Percentiles rank a stretch among this genome's conserved stretches.
These are phyloP conservation scores for Lophotis ruficrista DNA, from an alignment of 2,113 vertebrate species.

Conservation along the genomic window DNA sequence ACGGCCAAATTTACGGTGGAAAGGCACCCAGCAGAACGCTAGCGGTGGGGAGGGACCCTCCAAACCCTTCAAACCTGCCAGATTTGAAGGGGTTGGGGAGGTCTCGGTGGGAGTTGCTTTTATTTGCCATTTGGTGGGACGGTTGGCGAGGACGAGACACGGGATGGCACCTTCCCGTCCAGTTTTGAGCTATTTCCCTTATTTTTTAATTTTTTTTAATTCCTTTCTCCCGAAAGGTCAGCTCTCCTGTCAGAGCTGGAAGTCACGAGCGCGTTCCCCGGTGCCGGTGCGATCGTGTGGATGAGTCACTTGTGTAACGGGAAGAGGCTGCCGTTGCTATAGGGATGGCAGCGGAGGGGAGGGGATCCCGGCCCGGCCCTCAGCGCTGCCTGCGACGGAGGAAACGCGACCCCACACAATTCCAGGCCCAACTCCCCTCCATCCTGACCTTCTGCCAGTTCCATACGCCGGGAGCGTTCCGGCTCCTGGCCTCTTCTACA, in stretches of 20 bases:
- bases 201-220: not conserved
- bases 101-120: not conserved
- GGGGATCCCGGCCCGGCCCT: slow-evolving; percentile 26
- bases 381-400: not conserved
- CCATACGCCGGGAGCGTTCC: rapidly evolving
- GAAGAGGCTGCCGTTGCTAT: slow-evolving; percentile 64
- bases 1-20: rapidly evolving
- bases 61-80: not conserved
- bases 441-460: rapidly evolving
- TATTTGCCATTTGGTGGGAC: too few species aligned
- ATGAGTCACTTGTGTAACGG: slow-evolving; percentile 49
- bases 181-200: not conserved
- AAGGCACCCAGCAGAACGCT: not conserved
- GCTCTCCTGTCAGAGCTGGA: not conserved
- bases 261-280: not conserved
- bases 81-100: too few species aligned
- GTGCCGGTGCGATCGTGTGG: not conserved
- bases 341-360: slow-evolving; percentile 45
- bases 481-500: rapidly evolving
- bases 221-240: not conserved
- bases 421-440: not conserved
- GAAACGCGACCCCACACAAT: not conserved
- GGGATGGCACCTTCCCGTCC: not conserved
- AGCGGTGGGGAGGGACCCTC: not conserved
- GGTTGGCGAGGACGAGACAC: not conserved